Evolutionary conservation across 1,140 invertebrate genomes (phyloP), one percentile per base, ranked within the genome.

Genomic region (Zaprionus camerounensis): DNA sequence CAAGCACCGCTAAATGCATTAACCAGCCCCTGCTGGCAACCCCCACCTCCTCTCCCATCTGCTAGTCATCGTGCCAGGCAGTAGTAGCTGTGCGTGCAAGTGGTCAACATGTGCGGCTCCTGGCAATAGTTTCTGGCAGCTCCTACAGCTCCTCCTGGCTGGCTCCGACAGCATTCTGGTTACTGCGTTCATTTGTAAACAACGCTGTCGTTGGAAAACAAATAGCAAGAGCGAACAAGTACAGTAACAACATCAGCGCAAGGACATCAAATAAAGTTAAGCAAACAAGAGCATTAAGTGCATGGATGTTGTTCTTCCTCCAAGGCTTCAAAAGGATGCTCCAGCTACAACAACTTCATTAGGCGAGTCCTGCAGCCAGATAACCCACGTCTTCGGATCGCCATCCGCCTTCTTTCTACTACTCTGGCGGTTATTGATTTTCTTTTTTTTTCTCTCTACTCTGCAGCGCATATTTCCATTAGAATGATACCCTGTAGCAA

Each of bases 201-300:
- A 82, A 72, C 58, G 72, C 68, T 76, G 71, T 58, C 56, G 51
- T 66, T 53, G 61, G 61, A 81, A 81, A 81, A 75, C 68, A 81
- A 84, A 84, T 70, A 80, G 67, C 15, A 71, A 71, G n/a, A 49
- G 55, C 64, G 61, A 56, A 80, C 70, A 34, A 71, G 36, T 38
- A 65, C 49, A 63, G 55, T 64, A 62, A 71, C 34, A 67, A 64
- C 55, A 76, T 66, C 71, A 71, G 66, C 38, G 59, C 71, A 66
- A 71, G 65, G 72, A 83, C 76, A 71, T 82, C 73, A 77, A 84
- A 84, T 83, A 75, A 86, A 80, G 73, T 86, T 82, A 77, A 72
- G 72, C 70, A 86, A 82, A 87, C 80, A 86, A 74, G 76, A 57
- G 81, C 82, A 81, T 84, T 84, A 84, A 84, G 78, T 81, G 78